A percentile compares a stretch with the other conserved stretches of the same genome.
These are phyloP conservation scores for Poliocrania exsul DNA, from an alignment of 2,797 vertebrate species.

Conservation along the genomic window DNA sequence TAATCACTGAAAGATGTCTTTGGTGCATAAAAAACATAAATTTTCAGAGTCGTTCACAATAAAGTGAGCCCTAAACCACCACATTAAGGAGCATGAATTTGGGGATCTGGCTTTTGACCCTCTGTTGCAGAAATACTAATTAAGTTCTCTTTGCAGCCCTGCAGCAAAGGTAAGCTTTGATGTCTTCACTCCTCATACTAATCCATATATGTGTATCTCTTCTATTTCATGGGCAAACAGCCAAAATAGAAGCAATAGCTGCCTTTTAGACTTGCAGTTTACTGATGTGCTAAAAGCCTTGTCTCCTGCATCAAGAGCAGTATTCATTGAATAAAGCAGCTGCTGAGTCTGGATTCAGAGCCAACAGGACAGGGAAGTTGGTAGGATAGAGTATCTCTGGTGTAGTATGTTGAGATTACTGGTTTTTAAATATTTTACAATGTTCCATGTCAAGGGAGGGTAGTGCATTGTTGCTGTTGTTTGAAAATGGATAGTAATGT, in stretches of 20 bases:
- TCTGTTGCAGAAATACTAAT: background rate
- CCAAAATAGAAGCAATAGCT: background rate
- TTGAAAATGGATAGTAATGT: background rate
- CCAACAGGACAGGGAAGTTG: background rate
- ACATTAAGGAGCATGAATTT: background rate
- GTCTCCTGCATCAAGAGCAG: background rate
- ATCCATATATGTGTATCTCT: background rate
- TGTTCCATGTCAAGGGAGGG: background rate
- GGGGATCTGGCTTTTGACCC: background rate
- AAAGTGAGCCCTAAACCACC: background rate
- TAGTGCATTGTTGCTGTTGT: background rate
- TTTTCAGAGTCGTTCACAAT: background rate
- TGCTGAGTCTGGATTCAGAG: background rate
- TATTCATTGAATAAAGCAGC: background rate
- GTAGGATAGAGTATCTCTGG: background rate
- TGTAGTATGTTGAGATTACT: background rate
- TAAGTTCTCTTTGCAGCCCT: background rate
- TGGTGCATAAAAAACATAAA: background rate
- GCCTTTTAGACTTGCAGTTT: background rate
- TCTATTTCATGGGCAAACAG: background rate
- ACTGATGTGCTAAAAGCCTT: background rate
- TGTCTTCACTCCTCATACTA: background rate
- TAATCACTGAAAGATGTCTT: background rate
- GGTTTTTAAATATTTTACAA: background rate
- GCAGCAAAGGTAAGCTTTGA: background rate